phyloP scores from a whole-genome alignment of 1,140 invertebrate genomes.

The Anadara kagoshimensis region DNA sequence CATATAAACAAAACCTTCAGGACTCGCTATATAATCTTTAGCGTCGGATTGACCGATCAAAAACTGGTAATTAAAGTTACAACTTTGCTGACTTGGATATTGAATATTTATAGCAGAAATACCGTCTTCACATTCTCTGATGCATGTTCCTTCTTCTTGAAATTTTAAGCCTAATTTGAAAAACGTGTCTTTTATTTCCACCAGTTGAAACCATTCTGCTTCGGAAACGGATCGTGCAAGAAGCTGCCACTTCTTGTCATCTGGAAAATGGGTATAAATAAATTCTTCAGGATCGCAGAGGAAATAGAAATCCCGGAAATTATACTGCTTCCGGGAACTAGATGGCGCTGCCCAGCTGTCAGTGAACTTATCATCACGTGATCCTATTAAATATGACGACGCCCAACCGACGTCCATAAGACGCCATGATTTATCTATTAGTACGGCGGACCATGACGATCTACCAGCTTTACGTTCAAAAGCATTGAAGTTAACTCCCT shows the following conservation, averaged over 20 bases:
- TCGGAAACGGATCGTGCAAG: conserved; percentile 49
- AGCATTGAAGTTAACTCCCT: too few species aligned
- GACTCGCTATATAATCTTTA: background rate
- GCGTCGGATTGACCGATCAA: conserved; percentile 41
- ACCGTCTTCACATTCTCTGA: conserved; percentile 38
- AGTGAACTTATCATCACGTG: conserved; percentile 32
- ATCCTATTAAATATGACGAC: conserved; percentile 56
- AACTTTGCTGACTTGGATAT: conserved; percentile 37
- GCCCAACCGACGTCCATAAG: conserved; percentile 58
- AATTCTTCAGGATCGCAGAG: conserved; percentile 76
- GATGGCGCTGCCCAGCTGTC: conserved; percentile 35
- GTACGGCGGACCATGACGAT: conserved; percentile 51
- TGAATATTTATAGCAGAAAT: conserved; percentile 38
- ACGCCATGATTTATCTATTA: conserved; percentile 54
- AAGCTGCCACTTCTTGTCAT: conserved; percentile 65
- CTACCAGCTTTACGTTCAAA: too few species aligned
- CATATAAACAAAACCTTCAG: conserved; percentile 47
- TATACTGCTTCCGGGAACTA: conserved; percentile 46
- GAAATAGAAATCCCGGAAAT: conserved; percentile 72
- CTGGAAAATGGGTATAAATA: conserved; percentile 76
- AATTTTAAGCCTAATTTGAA: conserved; percentile 49
- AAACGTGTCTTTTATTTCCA: conserved; percentile 49
- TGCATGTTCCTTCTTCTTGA: conserved; percentile 36
- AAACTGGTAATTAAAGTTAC: conserved; percentile 39
- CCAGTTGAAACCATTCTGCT: conserved; percentile 47